Evolutionary conservation across 2,797 vertebrate species (phyloP).

Genomic region (Perodicticus potto): DNA sequence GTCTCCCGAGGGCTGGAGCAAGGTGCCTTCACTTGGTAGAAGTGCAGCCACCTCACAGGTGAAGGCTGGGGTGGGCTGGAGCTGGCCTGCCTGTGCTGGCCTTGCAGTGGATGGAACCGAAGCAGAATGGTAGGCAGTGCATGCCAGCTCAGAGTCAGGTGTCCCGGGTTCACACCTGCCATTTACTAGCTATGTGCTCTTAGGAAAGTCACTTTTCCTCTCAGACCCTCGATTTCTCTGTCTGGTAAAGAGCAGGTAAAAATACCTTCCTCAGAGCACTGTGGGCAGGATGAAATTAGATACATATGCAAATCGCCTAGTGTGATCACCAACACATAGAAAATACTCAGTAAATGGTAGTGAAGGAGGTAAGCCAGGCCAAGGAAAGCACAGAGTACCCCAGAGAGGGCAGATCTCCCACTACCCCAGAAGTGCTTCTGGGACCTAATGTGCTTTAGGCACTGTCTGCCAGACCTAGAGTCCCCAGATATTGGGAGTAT

Average conservation of each 20-base stretch:
- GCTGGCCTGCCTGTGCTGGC: accelerated
- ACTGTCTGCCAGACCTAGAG: not conserved
- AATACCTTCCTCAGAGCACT: conserved; percentile 37
- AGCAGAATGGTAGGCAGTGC: accelerated
- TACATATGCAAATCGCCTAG: conserved; percentile 40
- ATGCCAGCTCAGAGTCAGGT: not conserved
- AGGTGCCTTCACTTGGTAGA: not conserved
- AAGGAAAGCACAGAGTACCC: not conserved
- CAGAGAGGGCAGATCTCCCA: not conserved
- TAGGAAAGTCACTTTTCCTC: conserved; percentile 55
- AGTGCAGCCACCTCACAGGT: accelerated
- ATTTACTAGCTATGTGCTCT: not conserved
- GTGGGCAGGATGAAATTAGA: conserved; percentile 65
- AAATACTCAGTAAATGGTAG: not conserved
- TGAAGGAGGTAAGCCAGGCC: not conserved
- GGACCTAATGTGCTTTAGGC: not conserved
- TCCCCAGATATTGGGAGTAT: not conserved
- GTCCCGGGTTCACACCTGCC: not conserved
- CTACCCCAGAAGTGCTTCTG: not conserved
- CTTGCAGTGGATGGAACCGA: not conserved
- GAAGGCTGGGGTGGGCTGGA: no score
- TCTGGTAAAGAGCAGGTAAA: conserved; percentile 60
- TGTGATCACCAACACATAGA: not conserved
- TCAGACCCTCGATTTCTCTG: conserved; percentile 33
- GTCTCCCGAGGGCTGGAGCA: not conserved